These are phyloP conservation scores for Diorhabda sublineata DNA, from an alignment of 1,140 invertebrate genomes.

Conservation along the genomic window DNA sequence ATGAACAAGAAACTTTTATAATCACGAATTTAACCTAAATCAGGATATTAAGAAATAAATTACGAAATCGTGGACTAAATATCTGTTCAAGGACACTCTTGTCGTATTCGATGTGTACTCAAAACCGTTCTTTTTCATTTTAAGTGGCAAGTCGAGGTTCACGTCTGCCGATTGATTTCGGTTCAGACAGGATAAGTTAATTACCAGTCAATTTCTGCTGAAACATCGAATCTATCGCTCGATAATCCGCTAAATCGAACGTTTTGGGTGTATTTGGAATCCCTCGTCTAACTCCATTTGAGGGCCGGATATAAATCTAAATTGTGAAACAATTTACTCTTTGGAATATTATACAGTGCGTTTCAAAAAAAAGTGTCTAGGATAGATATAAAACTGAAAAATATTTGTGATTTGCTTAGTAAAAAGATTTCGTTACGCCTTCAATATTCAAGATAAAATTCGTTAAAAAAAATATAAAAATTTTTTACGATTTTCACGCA, in stretches of 20 bases:
- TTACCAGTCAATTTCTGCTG: constrained; percentile 14
- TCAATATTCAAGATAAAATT: too few species aligned
- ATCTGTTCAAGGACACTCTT: neutral
- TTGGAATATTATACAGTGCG: neutral
- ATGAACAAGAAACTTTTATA: too few species aligned
- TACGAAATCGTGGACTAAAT: neutral
- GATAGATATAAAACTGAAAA: too few species aligned
- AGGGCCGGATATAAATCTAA: constrained; percentile 4
- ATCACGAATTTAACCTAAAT: too few species aligned
- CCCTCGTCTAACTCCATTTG: constrained; percentile 3
- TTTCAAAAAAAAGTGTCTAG: too few species aligned
- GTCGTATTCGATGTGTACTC: neutral
- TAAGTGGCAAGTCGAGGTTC: neutral
- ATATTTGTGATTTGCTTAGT: too few species aligned
- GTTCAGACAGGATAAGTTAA: constrained; percentile 9
- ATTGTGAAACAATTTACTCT: constrained; percentile 7
- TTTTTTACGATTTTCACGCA: too few species aligned
- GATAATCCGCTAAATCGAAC: constrained; percentile 10
- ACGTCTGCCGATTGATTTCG: constrained; percentile 5
- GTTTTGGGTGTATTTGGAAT: constrained; percentile 6
- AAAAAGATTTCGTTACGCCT: too few species aligned
- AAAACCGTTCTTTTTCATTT: neutral
- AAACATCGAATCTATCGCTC: neutral
- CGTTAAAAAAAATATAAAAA: too few species aligned
- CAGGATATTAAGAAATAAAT: too few species aligned